Evolutionary conservation across 1,140 invertebrate genomes (phyloP).

Genomic region (Macrobrachium rosenbergii): DNA sequence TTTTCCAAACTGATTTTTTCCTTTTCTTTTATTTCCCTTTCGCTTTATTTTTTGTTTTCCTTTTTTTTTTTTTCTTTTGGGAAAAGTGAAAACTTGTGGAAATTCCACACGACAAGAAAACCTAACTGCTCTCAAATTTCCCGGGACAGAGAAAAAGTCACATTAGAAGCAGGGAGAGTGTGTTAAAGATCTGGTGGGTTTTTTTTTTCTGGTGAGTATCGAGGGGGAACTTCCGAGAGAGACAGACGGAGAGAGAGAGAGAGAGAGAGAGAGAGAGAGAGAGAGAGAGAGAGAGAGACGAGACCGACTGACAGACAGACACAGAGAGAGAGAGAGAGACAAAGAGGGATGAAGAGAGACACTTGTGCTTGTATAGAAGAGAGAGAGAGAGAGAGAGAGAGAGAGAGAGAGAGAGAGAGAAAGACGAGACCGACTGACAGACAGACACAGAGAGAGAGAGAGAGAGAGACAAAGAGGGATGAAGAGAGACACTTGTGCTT

Average conservation of each 20-base stretch:
- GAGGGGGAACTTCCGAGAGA: neutral
- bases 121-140: neutral
- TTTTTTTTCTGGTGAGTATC: neutral
- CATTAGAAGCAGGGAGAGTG: slow-evolving; percentile 12
- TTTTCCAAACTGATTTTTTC: neutral
- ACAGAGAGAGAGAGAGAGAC: neutral
- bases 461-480: neutral
- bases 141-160: too few species aligned
- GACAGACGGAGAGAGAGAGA: slow-evolving; percentile 5
- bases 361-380: neutral
- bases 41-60: neutral
- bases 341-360: neutral
- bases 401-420: neutral
- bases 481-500: neutral
- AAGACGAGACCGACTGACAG: neutral
- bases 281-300: neutral
- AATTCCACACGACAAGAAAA: too few species aligned
- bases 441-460: neutral
- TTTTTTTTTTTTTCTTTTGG: neutral
- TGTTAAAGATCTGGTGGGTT: slow-evolving; percentile 8
- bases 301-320: neutral
- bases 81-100: too few species aligned
- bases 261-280: neutral
- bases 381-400: too few species aligned
- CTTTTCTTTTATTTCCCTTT: neutral